Conservation (phyloP, 2,113 vertebrate genomes). For the Sitta europaea region DNA sequence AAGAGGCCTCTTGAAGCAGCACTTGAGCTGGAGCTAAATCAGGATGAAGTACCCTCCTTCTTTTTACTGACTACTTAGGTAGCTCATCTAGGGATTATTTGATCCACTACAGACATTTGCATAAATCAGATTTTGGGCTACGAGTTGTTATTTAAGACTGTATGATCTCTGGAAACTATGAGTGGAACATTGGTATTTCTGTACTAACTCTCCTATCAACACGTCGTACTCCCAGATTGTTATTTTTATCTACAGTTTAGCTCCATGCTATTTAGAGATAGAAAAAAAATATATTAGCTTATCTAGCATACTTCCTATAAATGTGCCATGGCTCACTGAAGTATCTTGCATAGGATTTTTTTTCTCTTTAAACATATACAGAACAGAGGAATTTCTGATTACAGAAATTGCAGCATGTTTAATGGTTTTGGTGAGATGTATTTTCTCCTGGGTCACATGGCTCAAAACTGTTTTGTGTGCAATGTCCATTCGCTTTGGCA, state of each 20-base stretch:
- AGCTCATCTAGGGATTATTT: background rate
- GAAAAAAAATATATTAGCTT: background rate
- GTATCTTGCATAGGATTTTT: background rate
- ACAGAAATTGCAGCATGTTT: background rate
- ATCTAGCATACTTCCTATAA: background rate
- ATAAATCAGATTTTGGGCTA: background rate
- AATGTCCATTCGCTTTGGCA: background rate
- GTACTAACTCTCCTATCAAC: background rate
- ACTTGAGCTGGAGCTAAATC: background rate
- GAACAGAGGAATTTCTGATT: background rate
- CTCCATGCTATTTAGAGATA: background rate
- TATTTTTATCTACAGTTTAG: conserved; percentile 5
- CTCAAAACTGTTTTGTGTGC: background rate
- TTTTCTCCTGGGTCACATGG: background rate
- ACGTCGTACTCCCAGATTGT: accelerated
- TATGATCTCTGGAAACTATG: background rate
- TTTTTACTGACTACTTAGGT: background rate
- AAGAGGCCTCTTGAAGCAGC: background rate
- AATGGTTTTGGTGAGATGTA: background rate
- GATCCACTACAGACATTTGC: background rate
- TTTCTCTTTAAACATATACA: background rate
- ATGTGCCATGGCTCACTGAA: background rate
- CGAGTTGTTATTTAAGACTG: background rate
- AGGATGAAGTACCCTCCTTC: conserved; percentile 10
- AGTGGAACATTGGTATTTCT: background rate